These are phyloP conservation scores for Nephrocerus scutellatus DNA, from an alignment of 2,888 invertebrate genomes.

Conservation along the genomic window DNA sequence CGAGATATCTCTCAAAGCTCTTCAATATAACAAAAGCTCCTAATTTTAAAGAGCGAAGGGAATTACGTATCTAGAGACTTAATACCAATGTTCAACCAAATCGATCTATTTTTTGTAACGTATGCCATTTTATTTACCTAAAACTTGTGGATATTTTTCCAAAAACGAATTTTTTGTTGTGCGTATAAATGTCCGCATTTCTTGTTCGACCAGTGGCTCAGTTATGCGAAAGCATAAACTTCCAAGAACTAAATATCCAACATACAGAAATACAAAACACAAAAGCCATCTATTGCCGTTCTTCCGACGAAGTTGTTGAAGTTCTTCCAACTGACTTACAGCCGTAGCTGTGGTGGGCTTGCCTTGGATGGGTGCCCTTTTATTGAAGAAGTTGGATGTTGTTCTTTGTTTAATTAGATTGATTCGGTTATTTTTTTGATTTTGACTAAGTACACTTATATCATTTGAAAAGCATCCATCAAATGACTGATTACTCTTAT, in stretches of 20 bases:
- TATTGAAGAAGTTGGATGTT: no score
- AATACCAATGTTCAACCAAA: no score
- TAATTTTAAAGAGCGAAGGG: no score
- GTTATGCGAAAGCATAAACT: slow-evolving; percentile 60
- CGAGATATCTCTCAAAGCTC: no score
- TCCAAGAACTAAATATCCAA: slow-evolving; percentile 58
- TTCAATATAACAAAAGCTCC: no score
- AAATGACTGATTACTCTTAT: slow-evolving; percentile 18
- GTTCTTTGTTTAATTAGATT: no score
- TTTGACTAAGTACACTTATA: no score
- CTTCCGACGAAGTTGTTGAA: no score
- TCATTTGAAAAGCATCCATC: slow-evolving; percentile 2
- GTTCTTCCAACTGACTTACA: slow-evolving; percentile 8
- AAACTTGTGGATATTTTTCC: slow-evolving; percentile 54
- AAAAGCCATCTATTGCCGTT: slow-evolving; percentile 41
- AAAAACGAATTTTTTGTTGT: slow-evolving; percentile 54
- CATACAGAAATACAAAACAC: slow-evolving; percentile 55
- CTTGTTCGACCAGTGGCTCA: slow-evolving; percentile 59
- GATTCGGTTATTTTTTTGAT: no score
- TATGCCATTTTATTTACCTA: slow-evolving; percentile 57
- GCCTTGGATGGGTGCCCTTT: background rate
- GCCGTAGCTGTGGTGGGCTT: slow-evolving; percentile 1
- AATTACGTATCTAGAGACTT: no score
- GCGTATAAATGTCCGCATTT: slow-evolving; percentile 50
- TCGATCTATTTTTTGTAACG: no score